These are phyloP conservation scores for Cololabis saira DNA, from an alignment of 2,113 vertebrate species.

Conservation along the genomic window DNA sequence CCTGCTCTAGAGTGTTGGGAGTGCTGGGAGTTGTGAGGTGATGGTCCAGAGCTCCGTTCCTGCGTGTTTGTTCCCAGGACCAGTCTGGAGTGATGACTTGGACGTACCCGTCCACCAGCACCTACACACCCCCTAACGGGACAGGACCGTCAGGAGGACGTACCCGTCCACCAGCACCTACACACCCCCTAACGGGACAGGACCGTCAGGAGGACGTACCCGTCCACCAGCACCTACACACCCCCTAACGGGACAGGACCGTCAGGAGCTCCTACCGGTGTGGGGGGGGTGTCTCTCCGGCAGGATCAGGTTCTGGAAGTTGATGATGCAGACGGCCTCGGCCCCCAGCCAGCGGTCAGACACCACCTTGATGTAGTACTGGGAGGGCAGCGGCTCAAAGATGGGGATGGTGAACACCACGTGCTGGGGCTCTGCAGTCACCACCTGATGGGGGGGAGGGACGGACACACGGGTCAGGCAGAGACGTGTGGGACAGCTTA, in stretches of 20 bases:
- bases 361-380: slow-evolving; percentile 96
- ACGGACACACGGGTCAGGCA: not conserved
- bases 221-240: slow-evolving; percentile 75
- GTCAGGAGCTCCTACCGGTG: slow-evolving; percentile 84
- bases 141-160: too few relatives aligned
- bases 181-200: too few relatives aligned
- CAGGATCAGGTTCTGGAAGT: slow-evolving; percentile 97
- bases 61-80: too few relatives aligned
- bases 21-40: too few relatives aligned
- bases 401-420: slow-evolving; percentile 98
- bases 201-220: slow-evolving; percentile 76
- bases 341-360: slow-evolving; percentile 97
- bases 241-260: too few relatives aligned
- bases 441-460: slow-evolving; percentile 80
- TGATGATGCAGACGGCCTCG: slow-evolving; percentile 95
- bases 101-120: too few relatives aligned
- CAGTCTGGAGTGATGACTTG: too few relatives aligned
- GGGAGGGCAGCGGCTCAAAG: slow-evolving; percentile 96
- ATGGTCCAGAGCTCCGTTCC: too few relatives aligned
- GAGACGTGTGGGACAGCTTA: too few relatives aligned
- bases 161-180: too few relatives aligned
- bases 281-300: slow-evolving; percentile 97
- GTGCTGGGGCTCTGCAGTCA: slow-evolving; percentile 88
- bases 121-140: too few relatives aligned
- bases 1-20: too few relatives aligned